Percentiles rank a stretch among this genome's conserved stretches.
Conservation (phyloP, 2,888 invertebrate species). For the Scaptomyza flava region DNA sequence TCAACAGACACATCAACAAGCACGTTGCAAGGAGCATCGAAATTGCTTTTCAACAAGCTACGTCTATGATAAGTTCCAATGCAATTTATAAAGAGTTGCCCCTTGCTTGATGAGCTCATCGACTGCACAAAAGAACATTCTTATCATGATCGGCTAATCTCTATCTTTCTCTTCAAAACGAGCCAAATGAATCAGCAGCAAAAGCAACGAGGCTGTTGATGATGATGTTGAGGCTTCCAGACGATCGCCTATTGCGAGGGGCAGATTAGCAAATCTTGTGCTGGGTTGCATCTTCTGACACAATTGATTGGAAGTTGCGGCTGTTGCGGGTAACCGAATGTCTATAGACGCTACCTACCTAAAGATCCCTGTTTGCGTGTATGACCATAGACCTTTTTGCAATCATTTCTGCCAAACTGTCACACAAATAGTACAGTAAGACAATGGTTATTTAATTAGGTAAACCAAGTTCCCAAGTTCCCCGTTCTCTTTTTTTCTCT, state of each 20-base stretch:
- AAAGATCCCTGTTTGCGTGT: constrained; percentile 8
- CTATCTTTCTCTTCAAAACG: constrained; percentile 1
- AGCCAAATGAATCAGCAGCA: constrained; percentile 74
- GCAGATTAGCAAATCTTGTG: constrained; percentile 51
- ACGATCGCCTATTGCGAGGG: constrained; percentile 43
- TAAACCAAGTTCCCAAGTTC: constrained; percentile 22
- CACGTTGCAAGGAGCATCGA: constrained; percentile 17
- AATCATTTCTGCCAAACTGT: constrained; percentile 59
- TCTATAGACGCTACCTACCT: constrained; percentile 25
- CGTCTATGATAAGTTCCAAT: constrained; percentile 56
- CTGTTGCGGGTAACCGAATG: constrained; percentile 59
- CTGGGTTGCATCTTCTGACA: constrained; percentile 45
- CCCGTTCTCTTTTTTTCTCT: neutral
- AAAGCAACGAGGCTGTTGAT: constrained; percentile 14
- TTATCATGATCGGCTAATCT: constrained; percentile 72
- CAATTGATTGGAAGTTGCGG: constrained; percentile 38
- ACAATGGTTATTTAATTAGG: constrained; percentile 71
- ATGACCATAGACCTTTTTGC: constrained; percentile 30
- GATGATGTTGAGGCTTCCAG: constrained; percentile 12
- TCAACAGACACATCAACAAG: neutral
- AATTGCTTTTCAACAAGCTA: constrained; percentile 68
- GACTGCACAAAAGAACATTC: constrained; percentile 62
- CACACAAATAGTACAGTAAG: constrained; percentile 48
- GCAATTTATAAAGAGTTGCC: constrained; percentile 63
- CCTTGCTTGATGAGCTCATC: constrained; percentile 68